phyloP scores from a whole-genome alignment of 2,113 vertebrate species.

The Seriola quinqueradiata region DNA sequence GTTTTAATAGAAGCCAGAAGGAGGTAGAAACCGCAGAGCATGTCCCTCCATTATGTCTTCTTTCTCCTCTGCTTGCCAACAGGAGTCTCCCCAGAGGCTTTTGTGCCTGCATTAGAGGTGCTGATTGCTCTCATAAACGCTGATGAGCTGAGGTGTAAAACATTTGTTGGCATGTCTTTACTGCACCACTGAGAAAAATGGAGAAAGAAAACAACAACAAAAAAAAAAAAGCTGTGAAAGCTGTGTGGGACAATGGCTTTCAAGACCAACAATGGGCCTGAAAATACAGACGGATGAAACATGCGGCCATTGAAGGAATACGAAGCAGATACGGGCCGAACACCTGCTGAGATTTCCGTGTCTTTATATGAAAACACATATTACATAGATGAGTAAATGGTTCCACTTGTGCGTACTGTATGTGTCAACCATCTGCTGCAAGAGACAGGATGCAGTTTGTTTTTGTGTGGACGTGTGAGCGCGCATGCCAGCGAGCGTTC shows the following conservation, averaged over 20 bases:
- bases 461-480: conserved; percentile 17
- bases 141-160: conserved; percentile 60
- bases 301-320: background rate
- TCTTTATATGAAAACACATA: background rate
- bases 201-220: background rate
- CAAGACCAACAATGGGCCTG: background rate
- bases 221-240: background rate
- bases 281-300: background rate
- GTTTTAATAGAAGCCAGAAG: background rate
- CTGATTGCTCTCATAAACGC: conserved; percentile 70
- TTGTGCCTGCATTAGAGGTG: conserved; percentile 50
- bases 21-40: background rate
- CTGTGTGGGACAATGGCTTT: background rate
- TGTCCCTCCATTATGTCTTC: conserved; percentile 1
- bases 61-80: conserved; percentile 37
- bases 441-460: conserved; percentile 16
- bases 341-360: background rate
- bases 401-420: background rate
- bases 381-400: conserved; percentile 10
- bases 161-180: conserved; percentile 29
- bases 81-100: conserved; percentile 43
- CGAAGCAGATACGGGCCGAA: conserved; percentile 13
- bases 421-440: background rate
- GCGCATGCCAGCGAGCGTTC: conserved; percentile 15
- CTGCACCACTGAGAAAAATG: background rate